Conservation (phyloP, 2,888 invertebrate species). For the Andricus quercusramuli region DNA sequence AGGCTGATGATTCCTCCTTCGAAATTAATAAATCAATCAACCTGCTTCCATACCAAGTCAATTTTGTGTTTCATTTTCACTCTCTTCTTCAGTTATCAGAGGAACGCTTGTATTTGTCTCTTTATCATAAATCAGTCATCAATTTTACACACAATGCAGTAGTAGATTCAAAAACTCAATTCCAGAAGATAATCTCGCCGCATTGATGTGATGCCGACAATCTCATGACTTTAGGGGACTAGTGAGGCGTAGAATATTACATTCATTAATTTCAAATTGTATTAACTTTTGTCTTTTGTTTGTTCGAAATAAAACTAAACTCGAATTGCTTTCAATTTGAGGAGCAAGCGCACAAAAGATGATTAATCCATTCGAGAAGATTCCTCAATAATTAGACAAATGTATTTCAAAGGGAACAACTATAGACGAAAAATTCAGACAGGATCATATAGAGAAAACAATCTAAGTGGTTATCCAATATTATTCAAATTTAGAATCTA, state of each 20-base stretch:
- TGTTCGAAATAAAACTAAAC: not conserved
- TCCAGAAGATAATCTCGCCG: not conserved
- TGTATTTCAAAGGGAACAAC: no score
- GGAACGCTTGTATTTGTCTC: not conserved
- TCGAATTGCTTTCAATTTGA: not conserved
- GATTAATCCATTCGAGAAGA: no score
- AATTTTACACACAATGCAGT: constrained; percentile 19
- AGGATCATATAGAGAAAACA: no score
- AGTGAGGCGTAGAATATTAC: not conserved
- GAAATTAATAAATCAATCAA: constrained; percentile 7
- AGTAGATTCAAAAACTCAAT: not conserved
- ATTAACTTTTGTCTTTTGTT: not conserved
- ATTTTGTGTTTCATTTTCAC: not conserved
- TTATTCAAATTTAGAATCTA: no score
- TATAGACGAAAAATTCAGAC: no score
- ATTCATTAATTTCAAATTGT: not conserved
- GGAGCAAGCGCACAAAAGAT: no score
- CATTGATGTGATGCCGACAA: constrained; percentile 21
- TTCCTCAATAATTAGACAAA: no score
- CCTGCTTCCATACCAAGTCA: constrained; percentile 13
- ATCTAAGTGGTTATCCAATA: no score
- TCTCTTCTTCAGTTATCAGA: not conserved
- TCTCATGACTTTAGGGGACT: not conserved
- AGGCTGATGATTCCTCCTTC: not conserved
- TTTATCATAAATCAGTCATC: constrained; percentile 20